Conservation (phyloP, 2,888 invertebrate species). For the Harpagoxenus sublaevis region DNA sequence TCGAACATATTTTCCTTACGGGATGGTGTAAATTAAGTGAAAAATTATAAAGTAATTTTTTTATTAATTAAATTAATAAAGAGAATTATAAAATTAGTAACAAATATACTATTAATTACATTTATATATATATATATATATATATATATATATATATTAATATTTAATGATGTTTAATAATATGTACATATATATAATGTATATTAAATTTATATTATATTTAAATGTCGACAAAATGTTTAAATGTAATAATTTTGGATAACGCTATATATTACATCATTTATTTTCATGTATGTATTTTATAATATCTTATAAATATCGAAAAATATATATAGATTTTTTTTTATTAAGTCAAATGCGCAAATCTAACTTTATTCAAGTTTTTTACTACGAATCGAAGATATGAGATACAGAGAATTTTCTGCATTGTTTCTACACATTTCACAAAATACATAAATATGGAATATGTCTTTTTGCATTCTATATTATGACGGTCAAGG, state of each 20-base stretch:
- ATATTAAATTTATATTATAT: neutral
- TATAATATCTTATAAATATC: neutral
- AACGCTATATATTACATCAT: neutral
- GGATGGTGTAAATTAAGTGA: neutral
- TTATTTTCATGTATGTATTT: neutral
- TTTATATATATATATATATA: neutral
- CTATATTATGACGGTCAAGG: neutral
- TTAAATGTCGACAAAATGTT: neutral
- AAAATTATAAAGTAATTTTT: neutral
- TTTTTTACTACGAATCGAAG: neutral
- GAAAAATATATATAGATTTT: neutral
- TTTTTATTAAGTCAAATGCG: neutral
- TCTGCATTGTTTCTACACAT: neutral
- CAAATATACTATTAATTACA: neutral
- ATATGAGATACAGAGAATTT: neutral
- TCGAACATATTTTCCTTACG: neutral
- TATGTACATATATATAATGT: neutral
- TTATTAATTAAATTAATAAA: slow-evolving; percentile 2
- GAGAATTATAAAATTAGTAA: neutral
- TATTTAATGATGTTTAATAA: neutral
- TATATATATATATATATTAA: neutral
- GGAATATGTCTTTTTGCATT: neutral
- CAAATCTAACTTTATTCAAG: neutral
- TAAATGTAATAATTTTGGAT: neutral
- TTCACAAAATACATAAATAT: neutral